phyloP scores from a whole-genome alignment of 2,888 invertebrate genomes.

The Hofmannophila pseudospretella region DNA sequence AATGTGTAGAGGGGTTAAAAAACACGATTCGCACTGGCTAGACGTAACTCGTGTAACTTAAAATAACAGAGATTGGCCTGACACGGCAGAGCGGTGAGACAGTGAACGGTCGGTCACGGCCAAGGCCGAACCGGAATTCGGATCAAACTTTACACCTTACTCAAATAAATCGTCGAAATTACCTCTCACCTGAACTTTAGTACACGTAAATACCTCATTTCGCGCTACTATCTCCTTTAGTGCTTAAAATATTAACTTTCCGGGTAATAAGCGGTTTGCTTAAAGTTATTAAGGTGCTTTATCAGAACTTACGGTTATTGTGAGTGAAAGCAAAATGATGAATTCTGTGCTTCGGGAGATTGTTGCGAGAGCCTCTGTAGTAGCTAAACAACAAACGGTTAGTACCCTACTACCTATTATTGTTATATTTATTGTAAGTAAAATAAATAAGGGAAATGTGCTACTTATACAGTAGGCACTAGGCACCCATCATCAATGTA shows the following conservation, averaged over 20 bases:
- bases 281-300: conserved; percentile 3
- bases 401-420: no score
- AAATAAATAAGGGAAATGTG: no score
- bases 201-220: conserved; percentile 21
- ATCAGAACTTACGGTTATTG: conserved; percentile 22
- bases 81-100: no score
- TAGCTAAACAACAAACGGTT: conserved; percentile 56
- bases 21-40: no score
- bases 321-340: conserved; percentile 56
- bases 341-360: conserved; percentile 60
- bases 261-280: conserved; percentile 18
- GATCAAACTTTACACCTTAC: conserved; percentile 13
- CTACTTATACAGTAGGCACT: no score
- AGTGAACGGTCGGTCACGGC: conserved; percentile 72
- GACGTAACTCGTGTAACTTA: no score
- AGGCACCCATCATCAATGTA: no score
- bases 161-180: conserved; percentile 33
- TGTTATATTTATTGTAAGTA: no score
- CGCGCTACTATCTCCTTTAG: conserved; percentile 14
- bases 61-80: no score
- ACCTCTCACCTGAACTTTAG: conserved; percentile 31
- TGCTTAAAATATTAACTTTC: conserved; percentile 10
- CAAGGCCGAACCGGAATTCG: conserved; percentile 59
- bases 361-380: conserved; percentile 54
- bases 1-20: no score